Base-by-base conservation (phyloP, 1,140 invertebrate species). In the Magallana angulata region DNA sequence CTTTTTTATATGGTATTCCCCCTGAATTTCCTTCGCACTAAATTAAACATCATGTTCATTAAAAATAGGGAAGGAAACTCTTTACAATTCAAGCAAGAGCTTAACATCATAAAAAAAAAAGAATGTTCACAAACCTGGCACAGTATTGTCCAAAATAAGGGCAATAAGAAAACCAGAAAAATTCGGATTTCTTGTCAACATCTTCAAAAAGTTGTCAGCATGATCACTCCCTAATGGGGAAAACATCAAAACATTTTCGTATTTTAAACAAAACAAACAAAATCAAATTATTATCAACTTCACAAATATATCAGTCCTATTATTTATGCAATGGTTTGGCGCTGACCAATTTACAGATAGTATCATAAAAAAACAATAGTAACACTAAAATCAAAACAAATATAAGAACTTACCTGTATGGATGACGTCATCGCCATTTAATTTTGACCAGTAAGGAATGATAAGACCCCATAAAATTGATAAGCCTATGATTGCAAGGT, bases 401-500 rank as follows among this genome's bases (percentile, higher is more conserved):
- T 4, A 5, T 48, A 48, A 48, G 36, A 4, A 6, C 82, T 62
- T 90, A 95, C 97, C 97, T 0, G 97, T 97, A 82, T 96, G 92
- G 30, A 98, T 96, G 18, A 95, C 95, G 1, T 95, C 96, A 2
- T 96, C 95, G 24, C 58, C 57, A 94, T 97, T 95, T 9, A 82
- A 81, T 76, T 92, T 85, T 30, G 90, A 71, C 97, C 97, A 98
- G 89, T 97, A 96, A 1, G 97, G 97, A 62, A 98, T 93, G 7
- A 97, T 95, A 93, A 98, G 92, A 8, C 97, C 97, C 89, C 98
- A 97, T 93, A 98, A 98, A 60, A 98, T 96, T 9, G 97, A 97
- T 89, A 98, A 97, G 14, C 98, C 98, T n/a, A 98, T 96, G 85
- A 98, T 97, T 93, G 98, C 98, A 4, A 98, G 94, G 95, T 98